phyloP scores from a whole-genome alignment of 1,140 invertebrate genomes.

The Coelopa frigida region DNA sequence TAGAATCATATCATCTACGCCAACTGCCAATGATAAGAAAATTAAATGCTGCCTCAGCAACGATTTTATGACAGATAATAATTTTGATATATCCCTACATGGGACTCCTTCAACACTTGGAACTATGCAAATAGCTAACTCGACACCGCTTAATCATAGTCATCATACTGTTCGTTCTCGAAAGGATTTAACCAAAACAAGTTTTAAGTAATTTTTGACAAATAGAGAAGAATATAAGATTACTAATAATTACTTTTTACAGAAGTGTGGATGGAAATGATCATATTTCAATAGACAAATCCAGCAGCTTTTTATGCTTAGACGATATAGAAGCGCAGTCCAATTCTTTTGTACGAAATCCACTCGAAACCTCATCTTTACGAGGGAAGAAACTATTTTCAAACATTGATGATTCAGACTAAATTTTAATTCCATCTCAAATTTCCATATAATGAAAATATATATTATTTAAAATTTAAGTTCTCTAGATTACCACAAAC shows the following conservation, averaged over 20 bases:
- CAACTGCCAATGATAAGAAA: no score
- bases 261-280: slow-evolving; percentile 10
- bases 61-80: no score
- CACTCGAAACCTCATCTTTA: slow-evolving; percentile 9
- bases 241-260: neutral
- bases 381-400: slow-evolving; percentile 12
- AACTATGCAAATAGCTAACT: slow-evolving; percentile 35
- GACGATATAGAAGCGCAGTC: slow-evolving; percentile 10
- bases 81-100: no score
- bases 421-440: neutral
- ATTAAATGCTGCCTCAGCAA: no score
- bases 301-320: slow-evolving; percentile 4
- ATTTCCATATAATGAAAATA: neutral
- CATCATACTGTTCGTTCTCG: slow-evolving; percentile 16
- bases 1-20: no score
- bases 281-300: slow-evolving; percentile 2
- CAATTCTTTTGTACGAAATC: neutral
- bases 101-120: no score
- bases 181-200: slow-evolving; percentile 27
- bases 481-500: no score
- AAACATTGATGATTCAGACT: slow-evolving; percentile 8
- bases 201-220: slow-evolving; percentile 14
- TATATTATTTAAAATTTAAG: no score
- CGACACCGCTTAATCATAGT: slow-evolving; percentile 28
- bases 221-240: neutral